Conservation (phyloP, 2,113 vertebrate species). For the Phalacrocorax brasilianus region DNA sequence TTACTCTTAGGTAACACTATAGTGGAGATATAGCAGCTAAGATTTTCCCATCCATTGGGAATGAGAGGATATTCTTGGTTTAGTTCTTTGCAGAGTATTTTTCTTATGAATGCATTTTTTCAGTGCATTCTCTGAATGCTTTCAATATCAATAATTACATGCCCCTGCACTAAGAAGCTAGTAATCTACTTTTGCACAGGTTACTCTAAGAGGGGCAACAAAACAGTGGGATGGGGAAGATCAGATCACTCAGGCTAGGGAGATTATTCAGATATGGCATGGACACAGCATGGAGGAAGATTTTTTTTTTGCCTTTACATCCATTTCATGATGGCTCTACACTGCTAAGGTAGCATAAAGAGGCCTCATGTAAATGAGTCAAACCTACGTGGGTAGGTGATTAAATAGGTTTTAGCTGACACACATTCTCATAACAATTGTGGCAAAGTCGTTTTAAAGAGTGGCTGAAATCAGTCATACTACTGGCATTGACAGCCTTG, state of each 20-base stretch:
- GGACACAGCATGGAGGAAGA: not conserved
- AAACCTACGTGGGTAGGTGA: not conserved
- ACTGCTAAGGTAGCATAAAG: not conserved
- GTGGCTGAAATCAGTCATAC: not conserved
- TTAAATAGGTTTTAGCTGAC: not conserved
- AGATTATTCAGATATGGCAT: not conserved
- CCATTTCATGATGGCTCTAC: not conserved
- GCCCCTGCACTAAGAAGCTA: not conserved
- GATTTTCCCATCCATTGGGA: not conserved
- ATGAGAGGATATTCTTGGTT: not conserved
- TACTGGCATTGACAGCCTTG: not conserved
- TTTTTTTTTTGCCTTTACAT: not conserved
- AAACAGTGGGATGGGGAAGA: not conserved
- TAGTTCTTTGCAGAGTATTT: not conserved
- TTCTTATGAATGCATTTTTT: not conserved
- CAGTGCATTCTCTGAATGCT: not conserved
- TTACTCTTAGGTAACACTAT: not conserved
- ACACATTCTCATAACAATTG: not conserved
- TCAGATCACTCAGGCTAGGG: not conserved
- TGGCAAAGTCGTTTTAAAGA: not conserved
- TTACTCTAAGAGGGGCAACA: not conserved
- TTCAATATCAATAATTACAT: not conserved
- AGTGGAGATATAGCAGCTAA: not conserved
- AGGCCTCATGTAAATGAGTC: not conserved
- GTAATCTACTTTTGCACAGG: not conserved